phyloP scores from a whole-genome alignment of 2,113 vertebrate species.

The Suncus etruscus region DNA sequence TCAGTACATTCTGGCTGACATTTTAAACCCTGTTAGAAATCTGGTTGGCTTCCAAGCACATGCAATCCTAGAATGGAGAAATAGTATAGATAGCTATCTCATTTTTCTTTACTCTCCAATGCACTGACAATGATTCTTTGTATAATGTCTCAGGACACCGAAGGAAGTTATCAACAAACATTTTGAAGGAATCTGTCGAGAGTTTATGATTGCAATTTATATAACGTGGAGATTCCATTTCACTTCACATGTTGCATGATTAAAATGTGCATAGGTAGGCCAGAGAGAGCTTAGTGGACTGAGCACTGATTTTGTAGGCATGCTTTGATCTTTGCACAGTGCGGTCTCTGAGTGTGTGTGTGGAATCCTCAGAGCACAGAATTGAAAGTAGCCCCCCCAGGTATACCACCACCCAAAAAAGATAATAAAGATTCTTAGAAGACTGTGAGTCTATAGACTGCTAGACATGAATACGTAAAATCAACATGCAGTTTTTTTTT shows the following conservation, averaged over 20 bases:
- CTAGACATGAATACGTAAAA: not conserved
- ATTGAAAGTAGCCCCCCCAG: too few relatives aligned
- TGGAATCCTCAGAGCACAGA: too few relatives aligned
- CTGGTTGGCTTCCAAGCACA: constrained; percentile 77
- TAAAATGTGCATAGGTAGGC: not conserved
- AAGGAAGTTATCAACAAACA: constrained; percentile 75
- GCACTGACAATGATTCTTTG: constrained; percentile 76
- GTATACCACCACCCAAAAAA: too few relatives aligned
- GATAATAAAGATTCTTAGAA: not conserved
- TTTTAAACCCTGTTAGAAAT: constrained; percentile 77
- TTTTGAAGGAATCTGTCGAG: constrained; percentile 76
- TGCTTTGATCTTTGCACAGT: too few relatives aligned
- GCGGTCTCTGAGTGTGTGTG: too few relatives aligned
- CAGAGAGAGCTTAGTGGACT: too few relatives aligned
- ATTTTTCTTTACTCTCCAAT: constrained; percentile 66
- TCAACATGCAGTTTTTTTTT: not conserved
- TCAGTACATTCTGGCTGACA: constrained; percentile 70
- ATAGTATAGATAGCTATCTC: constrained; percentile 67
- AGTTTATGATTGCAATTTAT: constrained; percentile 61
- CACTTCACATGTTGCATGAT: not conserved
- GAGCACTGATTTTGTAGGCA: too few relatives aligned
- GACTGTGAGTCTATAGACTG: not conserved
- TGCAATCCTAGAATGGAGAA: constrained; percentile 68
- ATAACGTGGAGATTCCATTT: constrained; percentile 60
- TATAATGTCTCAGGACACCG: constrained; percentile 69